Base-by-base conservation (phyloP, 2,113 vertebrate species). In the Crotalus tigris region DNA sequence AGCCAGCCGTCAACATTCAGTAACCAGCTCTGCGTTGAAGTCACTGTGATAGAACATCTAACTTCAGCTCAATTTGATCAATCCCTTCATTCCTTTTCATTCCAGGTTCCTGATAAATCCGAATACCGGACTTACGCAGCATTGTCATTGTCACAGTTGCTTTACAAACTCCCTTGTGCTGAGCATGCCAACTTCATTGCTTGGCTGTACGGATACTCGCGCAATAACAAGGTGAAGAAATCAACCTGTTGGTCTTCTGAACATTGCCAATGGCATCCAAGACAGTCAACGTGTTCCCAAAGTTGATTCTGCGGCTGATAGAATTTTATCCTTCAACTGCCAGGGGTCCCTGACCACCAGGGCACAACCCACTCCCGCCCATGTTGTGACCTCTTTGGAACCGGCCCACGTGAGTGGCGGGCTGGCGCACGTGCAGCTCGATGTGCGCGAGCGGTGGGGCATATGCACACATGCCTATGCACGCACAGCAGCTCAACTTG, bases 101-200 rank as follows among this genome's bases (percentile, higher is more conserved):
- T 97, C n/a, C 89, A 99, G 99, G 99, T 99, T 94, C 98, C 98
- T 49, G 99, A 99, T 94, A 99, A 99, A 94, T 97, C 97, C 3
- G 99, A 99, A 44, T 98, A 98, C 93, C 98, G 99, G 29, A 97
- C 94, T 0, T 96, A 97, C 0, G 98, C 98, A 8, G 98, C 99
- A 0, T 98, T 98, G 94, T 97, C 98, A 58, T 94, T 99, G 69
- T 98, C 98, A 2, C 97, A 97, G 94, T 95, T 99, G 92, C 97
- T 98, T 58, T 95, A 94, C 49, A 97, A 97, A 94, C 97, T 99
- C 95, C 97, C 97, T 0, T 96, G 91, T 92, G 3, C 6, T 1
- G 97, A 98, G n/a, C 99, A 98, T 7, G 98, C 98, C 17, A 11
- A 94, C n/a, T 99, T 99, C 94, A 95, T 99, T 23, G 96, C 97